Base-by-base conservation (phyloP, 2,888 invertebrate genomes). In the Pedicia rivosa region DNA sequence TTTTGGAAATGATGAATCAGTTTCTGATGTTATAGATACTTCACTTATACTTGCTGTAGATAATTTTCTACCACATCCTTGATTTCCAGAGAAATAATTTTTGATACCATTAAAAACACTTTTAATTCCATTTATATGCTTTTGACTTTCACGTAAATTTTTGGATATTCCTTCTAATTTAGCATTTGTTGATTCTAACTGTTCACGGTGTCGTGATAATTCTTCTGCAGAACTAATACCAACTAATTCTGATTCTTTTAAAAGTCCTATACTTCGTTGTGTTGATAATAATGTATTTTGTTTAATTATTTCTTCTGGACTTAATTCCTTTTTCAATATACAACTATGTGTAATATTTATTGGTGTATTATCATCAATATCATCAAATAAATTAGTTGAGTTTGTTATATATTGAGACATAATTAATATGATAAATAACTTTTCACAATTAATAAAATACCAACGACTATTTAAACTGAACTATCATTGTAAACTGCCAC, bases 21-120 rank as follows among this genome's bases (percentile, higher is more conserved):
- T 35, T n/a, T 41, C 38, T n/a, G n/a, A n/a, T n/a, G n/a, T n/a
- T n/a, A n/a, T n/a, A n/a, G n/a, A n/a, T n/a, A n/a, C n/a, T n/a
- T n/a, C n/a, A 8, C 45, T 49, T 33, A 50, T 53, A 2, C 61
- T 51, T 4, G 57, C 50, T 12, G 43, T 22, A 24, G 46, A 25
- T 37, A 45, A 41, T 40, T 44, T 45, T 12, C 65, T 59, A 3
- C 66, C 58, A 40, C 67, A 64, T 39, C 77, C 73, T 5, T 72
- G 71, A 55, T 74, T 19, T 22, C 32, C 84, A 20, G 80, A 77
- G 47, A 94, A 77, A 57, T 94, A 94, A 64, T 92, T 95, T 57
- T 88, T 91, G 12, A 97, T 68, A 36, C 95, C 92, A 44, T 94
- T 91, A 64, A 98, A 97, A 3, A 97, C 84, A 52, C 94, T 95